phyloP scores from a whole-genome alignment of 2,113 vertebrate genomes.

The Alethe castanea region DNA sequence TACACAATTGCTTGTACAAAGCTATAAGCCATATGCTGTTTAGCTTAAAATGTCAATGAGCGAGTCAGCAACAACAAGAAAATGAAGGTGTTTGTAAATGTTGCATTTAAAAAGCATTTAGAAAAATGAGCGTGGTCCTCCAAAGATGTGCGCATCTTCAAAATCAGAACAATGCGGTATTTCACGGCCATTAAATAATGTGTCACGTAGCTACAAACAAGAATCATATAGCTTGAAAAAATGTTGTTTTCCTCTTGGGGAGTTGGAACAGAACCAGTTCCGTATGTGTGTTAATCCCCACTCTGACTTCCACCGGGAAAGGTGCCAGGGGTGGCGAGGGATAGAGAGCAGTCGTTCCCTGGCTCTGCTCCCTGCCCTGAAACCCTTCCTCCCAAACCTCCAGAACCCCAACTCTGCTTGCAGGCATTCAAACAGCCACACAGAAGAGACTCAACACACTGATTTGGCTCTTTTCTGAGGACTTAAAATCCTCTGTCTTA shows the following conservation, averaged over 20 bases:
- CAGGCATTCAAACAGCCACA: neutral
- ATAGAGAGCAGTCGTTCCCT: neutral
- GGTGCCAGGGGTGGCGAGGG: neutral
- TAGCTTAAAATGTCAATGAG: conserved; percentile 59
- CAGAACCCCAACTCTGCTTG: neutral
- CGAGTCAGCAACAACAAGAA: conserved; percentile 34
- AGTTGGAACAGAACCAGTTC: conserved; percentile 10
- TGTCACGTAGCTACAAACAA: conserved; percentile 48
- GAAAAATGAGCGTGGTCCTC: neutral
- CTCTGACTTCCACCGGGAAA: conserved; percentile 22
- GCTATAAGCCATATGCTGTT: conserved; percentile 59
- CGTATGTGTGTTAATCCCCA: conserved; percentile 31
- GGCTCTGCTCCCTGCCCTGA: conserved; percentile 23
- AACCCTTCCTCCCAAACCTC: conserved; percentile 9
- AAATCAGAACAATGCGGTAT: conserved; percentile 19
- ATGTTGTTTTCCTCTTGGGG: conserved; percentile 10
- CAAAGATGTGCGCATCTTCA: neutral
- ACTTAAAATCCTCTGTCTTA: neutral
- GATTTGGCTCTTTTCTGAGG: neutral
- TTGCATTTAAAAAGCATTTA: conserved; percentile 52
- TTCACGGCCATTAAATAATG: conserved; percentile 32
- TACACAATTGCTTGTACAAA: conserved; percentile 34
- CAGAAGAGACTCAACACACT: neutral
- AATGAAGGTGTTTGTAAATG: conserved; percentile 59
- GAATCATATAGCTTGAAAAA: conserved; percentile 44